Evolutionary conservation across 2,797 vertebrate species (phyloP).

Genomic region (Streptopelia turtur): DNA sequence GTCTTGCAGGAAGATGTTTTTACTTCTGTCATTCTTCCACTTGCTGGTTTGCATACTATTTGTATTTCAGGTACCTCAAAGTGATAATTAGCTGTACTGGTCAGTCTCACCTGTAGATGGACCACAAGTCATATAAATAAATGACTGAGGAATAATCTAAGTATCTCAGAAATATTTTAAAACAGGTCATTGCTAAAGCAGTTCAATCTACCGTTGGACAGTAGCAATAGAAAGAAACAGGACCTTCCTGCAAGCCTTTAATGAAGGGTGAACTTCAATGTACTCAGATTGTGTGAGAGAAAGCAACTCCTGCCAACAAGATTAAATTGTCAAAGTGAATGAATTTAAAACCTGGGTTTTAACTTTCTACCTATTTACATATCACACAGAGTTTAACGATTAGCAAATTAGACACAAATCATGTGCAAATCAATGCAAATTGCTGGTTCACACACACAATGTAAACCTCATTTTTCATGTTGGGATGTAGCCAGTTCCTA

Average conservation of each 20-base stretch:
- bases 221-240: not conserved
- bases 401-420: constrained; percentile 70
- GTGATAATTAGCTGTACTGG: not conserved
- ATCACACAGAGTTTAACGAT: constrained; percentile 63
- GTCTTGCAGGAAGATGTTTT: not conserved
- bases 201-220: not conserved
- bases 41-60: not conserved
- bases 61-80: not conserved
- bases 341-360: constrained; percentile 41
- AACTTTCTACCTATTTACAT: constrained; percentile 60
- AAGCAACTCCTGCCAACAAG: constrained; percentile 7
- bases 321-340: constrained; percentile 60
- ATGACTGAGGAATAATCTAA: not conserved
- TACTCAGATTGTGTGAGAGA: not conserved
- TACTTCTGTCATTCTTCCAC: not conserved
- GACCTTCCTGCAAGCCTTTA: not conserved
- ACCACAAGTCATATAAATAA: not conserved
- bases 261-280: not conserved
- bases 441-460: constrained; percentile 38
- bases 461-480: constrained; percentile 64
- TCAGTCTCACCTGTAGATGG: not conserved
- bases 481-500: constrained; percentile 44
- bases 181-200: not conserved
- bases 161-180: not conserved
- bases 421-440: constrained; percentile 75